Conservation (phyloP, 2,113 vertebrate genomes). For the Pachyramphus minor region DNA sequence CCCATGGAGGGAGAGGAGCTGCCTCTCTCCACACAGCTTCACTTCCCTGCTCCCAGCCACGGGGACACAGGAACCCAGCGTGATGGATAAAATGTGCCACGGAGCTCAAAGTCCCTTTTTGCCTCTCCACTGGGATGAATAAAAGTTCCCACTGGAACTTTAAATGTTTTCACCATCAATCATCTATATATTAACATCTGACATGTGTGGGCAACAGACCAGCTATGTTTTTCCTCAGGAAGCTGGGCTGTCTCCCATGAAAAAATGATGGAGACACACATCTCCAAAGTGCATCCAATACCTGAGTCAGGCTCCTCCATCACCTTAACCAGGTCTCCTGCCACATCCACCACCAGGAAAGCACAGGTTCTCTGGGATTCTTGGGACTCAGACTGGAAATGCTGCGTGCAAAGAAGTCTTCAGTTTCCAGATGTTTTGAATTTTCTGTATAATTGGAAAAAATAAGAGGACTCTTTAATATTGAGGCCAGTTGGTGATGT, state of each 20-base stretch:
- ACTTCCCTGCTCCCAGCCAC: background rate
- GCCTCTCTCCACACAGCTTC: background rate
- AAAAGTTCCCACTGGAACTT: background rate
- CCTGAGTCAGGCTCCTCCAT: background rate
- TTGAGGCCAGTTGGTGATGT: background rate
- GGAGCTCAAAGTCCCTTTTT: background rate
- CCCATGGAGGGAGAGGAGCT: background rate
- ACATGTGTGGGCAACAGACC: fast-evolving
- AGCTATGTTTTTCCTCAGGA: background rate
- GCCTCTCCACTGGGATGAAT: background rate
- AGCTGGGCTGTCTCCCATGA: background rate
- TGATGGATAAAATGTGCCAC: background rate
- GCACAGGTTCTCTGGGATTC: background rate
- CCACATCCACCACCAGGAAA: background rate
- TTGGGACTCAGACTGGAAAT: background rate
- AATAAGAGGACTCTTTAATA: background rate
- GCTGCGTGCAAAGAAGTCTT: background rate
- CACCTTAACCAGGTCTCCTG: fast-evolving
- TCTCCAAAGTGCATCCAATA: background rate
- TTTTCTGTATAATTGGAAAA: background rate
- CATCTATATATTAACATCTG: background rate
- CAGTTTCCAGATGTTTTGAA: background rate
- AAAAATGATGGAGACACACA: background rate
- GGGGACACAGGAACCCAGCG: background rate
- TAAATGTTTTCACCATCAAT: background rate